Base-by-base conservation (phyloP, 2,113 vertebrate species). In the Calyptommatus sinebrachiatus region DNA sequence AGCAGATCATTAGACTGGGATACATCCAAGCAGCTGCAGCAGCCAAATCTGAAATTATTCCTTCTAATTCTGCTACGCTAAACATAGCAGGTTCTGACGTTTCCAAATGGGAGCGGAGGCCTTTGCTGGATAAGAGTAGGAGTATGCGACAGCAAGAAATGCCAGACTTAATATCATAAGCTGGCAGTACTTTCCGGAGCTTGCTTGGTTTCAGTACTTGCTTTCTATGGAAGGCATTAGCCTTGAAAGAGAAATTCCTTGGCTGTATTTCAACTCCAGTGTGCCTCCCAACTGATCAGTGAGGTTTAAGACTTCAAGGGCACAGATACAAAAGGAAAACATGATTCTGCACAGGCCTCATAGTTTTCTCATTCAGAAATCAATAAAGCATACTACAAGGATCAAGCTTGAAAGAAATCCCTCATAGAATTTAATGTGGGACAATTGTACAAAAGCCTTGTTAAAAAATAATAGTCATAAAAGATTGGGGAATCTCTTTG, bases 21-120 rank as follows among this genome's bases (percentile, higher is more conserved):
- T 16, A 53, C 53, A 48, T 81, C 84, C 69, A 77, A 66, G 31
- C 74, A 83, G 10, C 72, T 67, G n/a, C 61, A 83, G 69, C 82
- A 90, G 82, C 86, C 91, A 82, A 88, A 83, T 80, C 31, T 79
- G 78, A 80, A 60, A 85, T 88, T 86, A 78, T 74, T 84, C 86
- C 85, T 50, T 63, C 72, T 81, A 80, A 85, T 88, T 92, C 86
- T 82, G 86, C 87, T 35, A 50, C 7, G 28, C 88, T 85, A 91
- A 87, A 86, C 89, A 88, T 63, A 94, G 76, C 80, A 69, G 41
- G 75, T 81, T 68, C 14, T 8, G 53, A 66, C 67, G 65, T 20
- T 76, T 53, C 83, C 87, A 72, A 24, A 3, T 21, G 70, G 70
- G 50, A 85, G 82, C 82, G 62, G 31, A n/a, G 60, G n/a, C 62